Evolutionary conservation across 2,113 vertebrate species (phyloP).

Genomic region (Sprattus sprattus): DNA sequence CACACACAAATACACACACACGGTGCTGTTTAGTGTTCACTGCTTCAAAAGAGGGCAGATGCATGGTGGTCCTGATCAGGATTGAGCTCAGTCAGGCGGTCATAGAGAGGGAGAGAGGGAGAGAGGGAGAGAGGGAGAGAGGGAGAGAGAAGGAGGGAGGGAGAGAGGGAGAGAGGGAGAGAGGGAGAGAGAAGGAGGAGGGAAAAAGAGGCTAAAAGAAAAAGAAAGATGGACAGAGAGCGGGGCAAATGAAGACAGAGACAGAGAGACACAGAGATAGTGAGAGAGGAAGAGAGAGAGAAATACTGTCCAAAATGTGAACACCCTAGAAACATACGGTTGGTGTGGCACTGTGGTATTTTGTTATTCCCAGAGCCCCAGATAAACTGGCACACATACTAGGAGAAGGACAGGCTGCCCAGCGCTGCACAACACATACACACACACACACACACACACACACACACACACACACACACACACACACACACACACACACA

Average conservation of each 20-base stretch:
- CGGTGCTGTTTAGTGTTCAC: conserved; percentile 27
- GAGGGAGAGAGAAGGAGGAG: no score
- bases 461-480: no score
- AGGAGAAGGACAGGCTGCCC: no score
- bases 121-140: conserved; percentile 22
- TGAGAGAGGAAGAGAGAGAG: neutral
- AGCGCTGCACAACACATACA: no score
- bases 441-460: no score
- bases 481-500: no score
- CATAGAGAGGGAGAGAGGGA: conserved; percentile 11
- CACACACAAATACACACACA: conserved; percentile 26
- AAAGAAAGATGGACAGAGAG: conserved; percentile 28
- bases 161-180: neutral
- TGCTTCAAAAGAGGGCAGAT: conserved; percentile 32
- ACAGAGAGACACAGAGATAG: neutral
- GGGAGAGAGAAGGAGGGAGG: no score
- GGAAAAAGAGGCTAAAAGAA: no score
- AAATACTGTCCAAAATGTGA: neutral
- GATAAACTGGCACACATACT: no score
- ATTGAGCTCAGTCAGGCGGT: conserved; percentile 46
- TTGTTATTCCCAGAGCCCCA: no score
- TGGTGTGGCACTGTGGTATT: no score
- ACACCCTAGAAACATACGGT: no score
- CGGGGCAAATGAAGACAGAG: neutral
- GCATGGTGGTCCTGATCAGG: conserved; percentile 36